Base-by-base conservation (phyloP, 2,113 vertebrate species). In the Paramisgurnus dabryanus region DNA sequence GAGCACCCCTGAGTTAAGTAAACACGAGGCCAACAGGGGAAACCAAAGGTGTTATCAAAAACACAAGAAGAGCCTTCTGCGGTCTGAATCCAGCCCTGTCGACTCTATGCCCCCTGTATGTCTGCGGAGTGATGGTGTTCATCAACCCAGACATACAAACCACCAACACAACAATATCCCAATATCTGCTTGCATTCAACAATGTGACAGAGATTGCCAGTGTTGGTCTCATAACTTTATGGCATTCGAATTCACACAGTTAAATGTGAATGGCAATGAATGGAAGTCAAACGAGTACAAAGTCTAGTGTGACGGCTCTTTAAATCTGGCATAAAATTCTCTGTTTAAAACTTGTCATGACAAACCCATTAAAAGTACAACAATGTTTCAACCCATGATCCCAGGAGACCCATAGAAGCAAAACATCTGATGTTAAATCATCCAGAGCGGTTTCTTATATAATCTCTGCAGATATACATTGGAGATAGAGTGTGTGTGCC, bases 1-100 rank as follows among this genome's bases (percentile, higher is more conserved):
- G 77, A 78, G 75, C 43, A 81, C 82, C 67, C 61, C 76, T 85
- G 83, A 85, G 74, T 57, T 82, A 79, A 85, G 70, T 79, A 88
- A 88, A 85, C 85, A 85, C 6, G 10, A 17, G 17, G 58, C 67
- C 79, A 81, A 80, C 39, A 22, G 57, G 82, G 67, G 80, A 73
- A 67, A 61, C 39, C 22, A 80, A 40, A 60, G 64, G 63, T 85
- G 80, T 85, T 84, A 84, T 87, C 83, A 84, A 57, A 76, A 60
- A 82, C 82, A 67, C 78, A 60, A 61, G 55, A 45, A 63, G 72
- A 71, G 83, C 67, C 78, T 77, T 27, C 47, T 60, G 73, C 61
- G 84, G 39, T 58, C 67, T 81, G 79, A 60, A 65, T 76, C 61
- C 67, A 82, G 67, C 11, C 43, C 72, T 5, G 61, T 67, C 79